Evolutionary conservation across 2,113 vertebrate genomes (phyloP), one percentile per base, ranked within the genome.

Genomic region (Copsychus sechellarum): DNA sequence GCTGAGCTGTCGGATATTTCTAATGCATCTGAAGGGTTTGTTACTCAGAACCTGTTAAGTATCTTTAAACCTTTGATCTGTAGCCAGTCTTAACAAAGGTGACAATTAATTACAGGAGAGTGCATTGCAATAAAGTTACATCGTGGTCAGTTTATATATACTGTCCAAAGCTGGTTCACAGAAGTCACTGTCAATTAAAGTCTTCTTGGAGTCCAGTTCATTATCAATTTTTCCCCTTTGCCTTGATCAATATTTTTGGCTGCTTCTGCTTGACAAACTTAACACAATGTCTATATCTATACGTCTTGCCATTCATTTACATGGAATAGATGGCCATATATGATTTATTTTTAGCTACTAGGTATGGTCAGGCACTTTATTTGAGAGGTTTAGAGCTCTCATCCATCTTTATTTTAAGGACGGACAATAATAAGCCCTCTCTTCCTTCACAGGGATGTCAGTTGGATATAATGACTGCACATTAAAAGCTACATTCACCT

Each of bases 31-130:
- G 95, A 94, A 93, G 89, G 92, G 91, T 96, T 98, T 96, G 97
- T 97, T 97, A 89, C 94, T 90, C 91, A 94, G 97, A 97, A 95
- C 95, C 93, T 97, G 91, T 90, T 97, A 97, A 97, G 96, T 96
- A 94, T 96, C 77, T 93, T 92, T 96, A 97, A 98, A 97, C 95
- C 95, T 97, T 98, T 98, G 97, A 98, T 97, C 97, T 98, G 96
- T 95, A 97, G 96, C 86, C 56, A 53, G 92, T 96, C 92, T 97
- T 97, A 98, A 98, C 97, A 97, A 97, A 98, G 96, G 97, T 97
- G 97, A 97, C 97, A 97, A 98, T 97, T 98, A 98, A 98, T 98
- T 98, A 97, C 97, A 97, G 95, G 92, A 84, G 89, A 98, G 91
- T 95, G 83, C 72, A 96, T 95, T 91, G 96, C 97, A 97, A 96